phyloP scores from a whole-genome alignment of 2,888 invertebrate species.

The Stegana nigrithorax region DNA sequence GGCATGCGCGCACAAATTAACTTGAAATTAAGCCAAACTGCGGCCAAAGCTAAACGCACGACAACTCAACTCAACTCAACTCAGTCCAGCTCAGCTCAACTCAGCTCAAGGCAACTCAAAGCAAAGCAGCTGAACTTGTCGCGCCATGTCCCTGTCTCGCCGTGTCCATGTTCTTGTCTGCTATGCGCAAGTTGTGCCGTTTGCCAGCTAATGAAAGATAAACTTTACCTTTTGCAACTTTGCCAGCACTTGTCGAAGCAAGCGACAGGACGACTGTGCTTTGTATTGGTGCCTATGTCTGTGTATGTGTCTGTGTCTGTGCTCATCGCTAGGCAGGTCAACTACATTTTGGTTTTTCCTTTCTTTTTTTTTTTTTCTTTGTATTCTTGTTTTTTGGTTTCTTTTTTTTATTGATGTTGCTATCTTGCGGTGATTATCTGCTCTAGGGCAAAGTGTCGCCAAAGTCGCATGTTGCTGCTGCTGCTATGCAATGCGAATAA shows the following conservation, averaged over 20 bases:
- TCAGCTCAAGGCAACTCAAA: background rate
- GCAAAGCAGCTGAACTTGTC: background rate
- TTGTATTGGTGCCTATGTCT: background rate
- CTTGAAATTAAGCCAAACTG: conserved; percentile 23
- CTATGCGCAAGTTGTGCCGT: conserved; percentile 31
- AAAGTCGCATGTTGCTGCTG: background rate
- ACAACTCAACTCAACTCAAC: background rate
- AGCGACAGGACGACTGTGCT: background rate
- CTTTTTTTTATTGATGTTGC: conserved; percentile 13
- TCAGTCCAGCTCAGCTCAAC: background rate
- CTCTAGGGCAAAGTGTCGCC: background rate
- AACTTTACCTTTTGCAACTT: conserved; percentile 38
- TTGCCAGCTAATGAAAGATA: conserved; percentile 52
- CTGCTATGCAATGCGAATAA: background rate
- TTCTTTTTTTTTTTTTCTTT: too few species aligned
- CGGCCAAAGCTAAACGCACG: background rate
- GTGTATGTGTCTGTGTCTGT: background rate
- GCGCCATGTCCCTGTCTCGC: too few species aligned
- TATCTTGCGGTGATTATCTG: conserved; percentile 16
- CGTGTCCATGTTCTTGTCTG: too few species aligned
- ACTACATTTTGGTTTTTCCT: conserved; percentile 11
- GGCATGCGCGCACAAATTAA: conserved; percentile 15
- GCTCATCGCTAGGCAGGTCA: background rate
- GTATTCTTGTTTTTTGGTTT: too few species aligned
- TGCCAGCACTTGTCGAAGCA: background rate